Evolutionary conservation across 2,113 vertebrate genomes (phyloP), one percentile per base, ranked within the genome.

Genomic region (Hippocampus comes): DNA sequence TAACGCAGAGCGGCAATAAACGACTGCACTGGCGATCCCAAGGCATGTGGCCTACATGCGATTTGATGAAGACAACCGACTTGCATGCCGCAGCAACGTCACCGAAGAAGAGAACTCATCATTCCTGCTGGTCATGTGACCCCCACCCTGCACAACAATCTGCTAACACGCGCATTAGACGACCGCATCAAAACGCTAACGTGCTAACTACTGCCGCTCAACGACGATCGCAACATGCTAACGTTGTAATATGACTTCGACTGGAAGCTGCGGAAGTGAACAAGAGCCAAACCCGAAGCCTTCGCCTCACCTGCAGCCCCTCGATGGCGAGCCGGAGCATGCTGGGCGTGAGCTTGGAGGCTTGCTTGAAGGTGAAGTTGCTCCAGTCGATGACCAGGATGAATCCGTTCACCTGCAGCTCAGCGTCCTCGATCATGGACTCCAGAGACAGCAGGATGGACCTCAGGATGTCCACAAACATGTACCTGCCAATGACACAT

Each of bases 341-440:
- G 90, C 96, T 97, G 75, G 97, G 97, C 0, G 97, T 99, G 68
- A 99, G 94, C 41, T 97, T 98, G 73, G 97, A 99, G 59, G 97
- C 97, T 89, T 99, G 97, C 76, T 99, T 99, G 91, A 99, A 99
- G 74, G 97, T 98, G 91, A 99, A 99, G 91, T 99, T 99, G 85
- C 97, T 99, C 97, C 97, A 99, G 93, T 99, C 97, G 90, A 99
- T 99, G 90, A 97, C 98, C 92, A 99, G 92, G 91, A 99, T 95
- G 94, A 99, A 99, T 84, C 97, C 97, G 81, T 99, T 99, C 77
- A 99, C 96, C 86, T 99, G 97, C 81, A 98, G 94, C 91, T 99
- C 97, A 0, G 97, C 95, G 63, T 99, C 97, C 91, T 99, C 97
- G 41, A 99, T 99, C 96, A 99, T 99, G 71, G 96, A 93, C 86